These are phyloP conservation scores for Odiellus spinosus DNA, from an alignment of 2,888 invertebrate genomes.

Conservation along the genomic window DNA sequence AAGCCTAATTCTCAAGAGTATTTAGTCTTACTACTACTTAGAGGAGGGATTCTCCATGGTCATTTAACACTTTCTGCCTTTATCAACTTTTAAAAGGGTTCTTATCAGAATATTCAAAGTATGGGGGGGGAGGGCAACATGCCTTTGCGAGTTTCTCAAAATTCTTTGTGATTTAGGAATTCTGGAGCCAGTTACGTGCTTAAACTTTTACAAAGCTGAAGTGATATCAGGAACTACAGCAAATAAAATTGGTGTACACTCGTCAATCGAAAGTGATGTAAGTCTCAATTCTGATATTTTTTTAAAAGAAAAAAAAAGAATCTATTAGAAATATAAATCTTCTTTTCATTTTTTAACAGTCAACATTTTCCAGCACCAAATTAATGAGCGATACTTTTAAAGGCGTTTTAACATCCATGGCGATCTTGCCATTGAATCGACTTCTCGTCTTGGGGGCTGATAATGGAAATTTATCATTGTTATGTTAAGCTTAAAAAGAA, in stretches of 20 bases:
- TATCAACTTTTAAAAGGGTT: too few relatives aligned
- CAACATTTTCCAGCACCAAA: constrained; percentile 53
- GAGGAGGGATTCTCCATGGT: too few relatives aligned
- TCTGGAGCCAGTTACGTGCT: constrained; percentile 81
- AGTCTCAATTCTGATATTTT: too few relatives aligned
- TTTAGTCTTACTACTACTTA: too few relatives aligned
- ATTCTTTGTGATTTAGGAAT: constrained; percentile 42
- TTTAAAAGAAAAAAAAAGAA: too few relatives aligned
- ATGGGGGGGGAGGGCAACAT: too few relatives aligned
- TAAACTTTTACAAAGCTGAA: constrained; percentile 59
- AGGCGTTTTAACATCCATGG: constrained; percentile 78
- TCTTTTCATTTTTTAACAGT: not conserved
- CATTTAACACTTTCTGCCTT: too few relatives aligned
- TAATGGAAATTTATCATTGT: constrained; percentile 47
- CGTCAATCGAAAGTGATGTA: constrained; percentile 40
- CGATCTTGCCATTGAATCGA: constrained; percentile 74
- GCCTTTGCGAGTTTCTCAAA: too few relatives aligned
- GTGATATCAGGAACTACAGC: constrained; percentile 81
- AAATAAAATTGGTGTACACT: constrained; percentile 76
- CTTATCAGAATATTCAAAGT: too few relatives aligned
- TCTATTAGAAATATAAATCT: not conserved
- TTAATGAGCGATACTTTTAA: constrained; percentile 75
- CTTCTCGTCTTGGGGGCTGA: constrained; percentile 79
- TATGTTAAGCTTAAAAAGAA: constrained; percentile 25
- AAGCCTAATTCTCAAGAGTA: too few relatives aligned